Percentiles rank a stretch among this genome's conserved stretches.
Conservation (phyloP, 2,113 vertebrate species). For the Vicugna pacos region DNA sequence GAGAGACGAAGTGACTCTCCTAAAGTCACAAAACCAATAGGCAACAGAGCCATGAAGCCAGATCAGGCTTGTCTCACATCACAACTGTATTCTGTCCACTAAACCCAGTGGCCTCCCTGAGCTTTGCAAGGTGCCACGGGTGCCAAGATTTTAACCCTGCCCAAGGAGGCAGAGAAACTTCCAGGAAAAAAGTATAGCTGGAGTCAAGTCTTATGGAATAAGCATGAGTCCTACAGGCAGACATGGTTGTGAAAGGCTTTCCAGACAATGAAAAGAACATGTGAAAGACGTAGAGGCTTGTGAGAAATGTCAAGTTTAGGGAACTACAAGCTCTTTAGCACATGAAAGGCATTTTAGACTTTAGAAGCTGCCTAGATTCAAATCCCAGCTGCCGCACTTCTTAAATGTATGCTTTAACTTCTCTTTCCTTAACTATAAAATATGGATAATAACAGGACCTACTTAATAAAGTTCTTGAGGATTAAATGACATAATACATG, state of each 20-base stretch:
- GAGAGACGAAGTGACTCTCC: not conserved
- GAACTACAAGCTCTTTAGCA: not conserved
- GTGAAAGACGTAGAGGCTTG: not conserved
- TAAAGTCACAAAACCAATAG: not conserved
- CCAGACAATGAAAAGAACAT: not conserved
- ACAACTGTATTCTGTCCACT: not conserved
- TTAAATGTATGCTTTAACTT: not conserved
- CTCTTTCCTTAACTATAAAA: constrained; percentile 20
- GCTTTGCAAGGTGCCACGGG: not conserved
- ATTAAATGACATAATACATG: not conserved
- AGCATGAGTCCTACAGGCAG: not conserved
- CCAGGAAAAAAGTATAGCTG: not conserved
- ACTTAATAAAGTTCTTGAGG: not conserved
- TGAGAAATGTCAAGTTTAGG: not conserved
- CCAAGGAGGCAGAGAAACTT: not conserved
- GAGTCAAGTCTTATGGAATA: not conserved
- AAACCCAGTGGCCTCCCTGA: not conserved
- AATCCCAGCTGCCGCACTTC: not conserved
- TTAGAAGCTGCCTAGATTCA: not conserved
- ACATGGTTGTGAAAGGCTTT: not conserved
- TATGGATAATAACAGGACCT: not conserved
- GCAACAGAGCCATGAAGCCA: not conserved
- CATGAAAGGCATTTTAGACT: not conserved
- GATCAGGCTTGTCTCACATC: not conserved
- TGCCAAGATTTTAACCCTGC: not conserved